Conservation (phyloP, 2,797 vertebrate species). For the Mormyrops boulengeri region DNA sequence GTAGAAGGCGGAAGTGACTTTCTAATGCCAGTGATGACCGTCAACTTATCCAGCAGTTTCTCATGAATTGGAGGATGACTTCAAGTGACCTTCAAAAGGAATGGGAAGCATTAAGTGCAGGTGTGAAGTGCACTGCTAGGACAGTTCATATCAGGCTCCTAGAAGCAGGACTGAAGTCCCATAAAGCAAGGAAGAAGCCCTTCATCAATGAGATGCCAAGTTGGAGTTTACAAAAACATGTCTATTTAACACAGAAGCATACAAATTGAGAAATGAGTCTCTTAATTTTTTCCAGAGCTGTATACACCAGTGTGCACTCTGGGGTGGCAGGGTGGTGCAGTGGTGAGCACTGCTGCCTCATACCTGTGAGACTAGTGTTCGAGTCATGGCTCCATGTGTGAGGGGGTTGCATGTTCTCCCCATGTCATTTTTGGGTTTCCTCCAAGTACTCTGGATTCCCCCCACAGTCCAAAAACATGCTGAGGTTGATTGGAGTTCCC, state of each 20-base stretch:
- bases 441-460: background rate
- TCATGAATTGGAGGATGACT: background rate
- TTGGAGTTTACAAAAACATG: background rate
- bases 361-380: background rate
- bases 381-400: background rate
- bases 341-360: background rate
- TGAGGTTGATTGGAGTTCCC: background rate
- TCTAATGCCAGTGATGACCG: background rate
- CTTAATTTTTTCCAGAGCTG: background rate
- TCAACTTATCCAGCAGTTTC: background rate
- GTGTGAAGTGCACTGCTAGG: background rate
- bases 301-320: background rate
- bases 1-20: background rate
- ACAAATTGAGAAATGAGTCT: background rate
- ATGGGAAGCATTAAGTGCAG: background rate
- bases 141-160: background rate
- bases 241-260: background rate
- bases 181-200: background rate
- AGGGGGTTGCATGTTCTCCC: no score
- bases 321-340: background rate
- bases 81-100: background rate
- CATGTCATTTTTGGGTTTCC: background rate
- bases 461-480: background rate
- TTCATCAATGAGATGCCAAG: background rate
- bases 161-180: background rate